phyloP scores from a whole-genome alignment of 2,797 vertebrate species.

The Delichon dasypus region DNA sequence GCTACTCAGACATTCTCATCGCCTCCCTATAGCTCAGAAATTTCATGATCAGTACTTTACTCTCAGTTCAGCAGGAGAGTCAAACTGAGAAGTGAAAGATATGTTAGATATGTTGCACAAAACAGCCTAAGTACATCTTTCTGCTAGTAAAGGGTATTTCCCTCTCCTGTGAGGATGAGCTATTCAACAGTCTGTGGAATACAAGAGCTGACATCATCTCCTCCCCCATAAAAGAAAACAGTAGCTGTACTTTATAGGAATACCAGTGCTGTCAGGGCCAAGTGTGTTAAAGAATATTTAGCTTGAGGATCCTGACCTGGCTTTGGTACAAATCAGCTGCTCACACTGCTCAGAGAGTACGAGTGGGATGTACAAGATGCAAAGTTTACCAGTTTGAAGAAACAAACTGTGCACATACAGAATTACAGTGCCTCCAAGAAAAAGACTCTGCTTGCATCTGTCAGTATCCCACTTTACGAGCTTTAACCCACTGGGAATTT shows the following conservation, averaged over 20 bases:
- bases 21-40: neutral
- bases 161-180: neutral
- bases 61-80: neutral
- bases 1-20: neutral
- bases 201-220: neutral
- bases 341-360: neutral
- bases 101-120: neutral
- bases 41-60: neutral
- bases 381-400: neutral
- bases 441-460: neutral
- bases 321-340: neutral
- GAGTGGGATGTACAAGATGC: neutral
- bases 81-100: neutral
- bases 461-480: neutral
- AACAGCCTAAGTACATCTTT: neutral
- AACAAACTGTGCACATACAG: fast-evolving
- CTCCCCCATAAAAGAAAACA: neutral
- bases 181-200: neutral
- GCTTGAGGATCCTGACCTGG: neutral
- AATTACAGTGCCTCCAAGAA: neutral
- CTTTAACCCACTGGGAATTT: neutral
- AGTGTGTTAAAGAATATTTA: neutral
- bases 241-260: neutral
- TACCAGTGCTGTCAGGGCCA: neutral
- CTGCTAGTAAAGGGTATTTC: neutral